Percentiles rank a stretch among this genome's conserved stretches.
phyloP scores from a whole-genome alignment of 2,113 vertebrate species.

The Zosterops japonicus region DNA sequence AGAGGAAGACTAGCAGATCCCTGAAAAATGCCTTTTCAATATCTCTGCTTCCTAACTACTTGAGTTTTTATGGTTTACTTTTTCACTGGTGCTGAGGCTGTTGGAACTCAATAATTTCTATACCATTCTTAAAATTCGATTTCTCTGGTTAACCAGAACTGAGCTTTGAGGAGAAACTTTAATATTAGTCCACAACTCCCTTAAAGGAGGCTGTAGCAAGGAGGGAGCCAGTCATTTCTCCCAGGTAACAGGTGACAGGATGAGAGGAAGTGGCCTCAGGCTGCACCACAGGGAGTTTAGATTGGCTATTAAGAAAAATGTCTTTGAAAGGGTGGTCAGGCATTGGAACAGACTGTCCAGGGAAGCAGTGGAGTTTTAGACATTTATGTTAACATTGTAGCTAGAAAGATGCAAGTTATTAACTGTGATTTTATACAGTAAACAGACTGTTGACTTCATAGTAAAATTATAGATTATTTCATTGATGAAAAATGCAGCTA shows the following conservation, averaged over 20 bases:
- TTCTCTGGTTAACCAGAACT: not conserved
- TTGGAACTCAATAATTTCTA: not conserved
- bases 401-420: not conserved
- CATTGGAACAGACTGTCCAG: not conserved
- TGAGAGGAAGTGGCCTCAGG: not conserved
- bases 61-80: not conserved
- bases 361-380: fast-evolving
- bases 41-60: not conserved
- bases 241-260: not conserved
- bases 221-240: not conserved
- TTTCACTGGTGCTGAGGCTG: not conserved
- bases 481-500: not conserved
- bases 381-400: fast-evolving
- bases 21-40: not conserved
- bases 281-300: not conserved
- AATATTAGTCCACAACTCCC: not conserved
- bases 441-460: not conserved
- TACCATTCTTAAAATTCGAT: not conserved
- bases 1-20: not conserved
- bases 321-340: not conserved
- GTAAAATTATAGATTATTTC: not conserved
- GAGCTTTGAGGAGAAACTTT: not conserved
- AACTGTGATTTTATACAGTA: not conserved
- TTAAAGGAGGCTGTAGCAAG: not conserved
- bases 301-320: not conserved